These are phyloP conservation scores for Chironomus riparius DNA, from an alignment of 2,888 invertebrate species.

Conservation along the genomic window DNA sequence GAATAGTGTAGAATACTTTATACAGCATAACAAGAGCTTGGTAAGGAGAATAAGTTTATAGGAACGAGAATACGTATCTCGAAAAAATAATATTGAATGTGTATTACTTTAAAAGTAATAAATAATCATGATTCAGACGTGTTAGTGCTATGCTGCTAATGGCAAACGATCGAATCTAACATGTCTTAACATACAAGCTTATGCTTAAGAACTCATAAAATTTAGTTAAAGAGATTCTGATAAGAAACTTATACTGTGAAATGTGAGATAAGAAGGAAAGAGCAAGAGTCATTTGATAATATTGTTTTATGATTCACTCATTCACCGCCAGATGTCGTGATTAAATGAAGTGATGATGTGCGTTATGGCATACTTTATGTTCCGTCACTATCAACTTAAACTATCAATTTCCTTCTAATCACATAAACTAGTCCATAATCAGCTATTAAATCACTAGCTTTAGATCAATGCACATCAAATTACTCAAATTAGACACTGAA, in stretches of 20 bases:
- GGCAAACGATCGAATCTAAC: no score
- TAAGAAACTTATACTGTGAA: neutral
- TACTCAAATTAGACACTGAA: neutral
- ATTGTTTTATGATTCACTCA: neutral
- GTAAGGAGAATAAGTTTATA: neutral
- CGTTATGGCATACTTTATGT: neutral
- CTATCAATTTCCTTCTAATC: neutral
- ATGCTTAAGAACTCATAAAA: neutral
- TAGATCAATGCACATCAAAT: no score
- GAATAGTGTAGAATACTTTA: neutral
- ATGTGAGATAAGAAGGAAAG: neutral
- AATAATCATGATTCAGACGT: neutral
- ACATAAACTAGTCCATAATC: neutral
- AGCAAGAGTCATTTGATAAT: constrained; percentile 6
- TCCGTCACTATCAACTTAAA: neutral
- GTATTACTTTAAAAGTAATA: neutral
- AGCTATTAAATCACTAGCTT: no score
- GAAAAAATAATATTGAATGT: neutral
- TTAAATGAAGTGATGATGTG: neutral
- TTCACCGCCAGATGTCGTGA: neutral
- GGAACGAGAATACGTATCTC: neutral
- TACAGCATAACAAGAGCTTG: neutral
- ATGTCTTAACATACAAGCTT: no score
- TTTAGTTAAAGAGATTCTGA: neutral
- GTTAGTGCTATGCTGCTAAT: neutral